Conservation (phyloP, 2,888 invertebrate genomes). For the Cecidostiba fungosa region DNA sequence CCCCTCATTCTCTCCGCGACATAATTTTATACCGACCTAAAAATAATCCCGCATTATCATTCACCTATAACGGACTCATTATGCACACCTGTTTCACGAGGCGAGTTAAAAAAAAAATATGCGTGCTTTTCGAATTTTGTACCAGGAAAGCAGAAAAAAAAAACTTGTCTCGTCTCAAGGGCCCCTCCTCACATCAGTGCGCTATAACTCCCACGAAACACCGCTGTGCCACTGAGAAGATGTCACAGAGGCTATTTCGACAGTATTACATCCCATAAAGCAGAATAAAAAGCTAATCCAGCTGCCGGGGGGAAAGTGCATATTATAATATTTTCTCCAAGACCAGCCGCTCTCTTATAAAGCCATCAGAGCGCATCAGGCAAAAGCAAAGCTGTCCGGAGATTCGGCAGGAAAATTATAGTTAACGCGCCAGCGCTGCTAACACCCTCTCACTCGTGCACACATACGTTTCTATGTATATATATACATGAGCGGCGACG, state of each 20-base stretch:
- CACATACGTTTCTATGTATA: neutral
- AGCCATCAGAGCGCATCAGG: neutral
- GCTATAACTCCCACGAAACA: neutral
- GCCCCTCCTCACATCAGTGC: neutral
- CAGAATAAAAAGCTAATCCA: neutral
- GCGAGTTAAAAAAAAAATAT: neutral
- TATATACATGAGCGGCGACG: neutral
- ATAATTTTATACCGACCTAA: constrained; percentile 51
- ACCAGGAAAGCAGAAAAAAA: neutral
- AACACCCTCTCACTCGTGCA: constrained; percentile 1
- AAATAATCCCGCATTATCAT: constrained; percentile 31
- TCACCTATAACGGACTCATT: neutral
- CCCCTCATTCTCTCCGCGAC: neutral
- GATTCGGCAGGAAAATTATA: constrained; percentile 24
- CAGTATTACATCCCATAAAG: neutral
- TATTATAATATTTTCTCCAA: neutral
- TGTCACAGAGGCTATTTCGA: neutral
- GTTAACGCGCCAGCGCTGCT: constrained; percentile 24
- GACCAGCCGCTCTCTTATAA: too few relatives aligned
- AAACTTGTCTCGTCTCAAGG: neutral
- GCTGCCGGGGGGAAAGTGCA: neutral
- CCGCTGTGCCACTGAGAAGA: neutral
- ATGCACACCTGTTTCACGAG: neutral
- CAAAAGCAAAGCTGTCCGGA: neutral
- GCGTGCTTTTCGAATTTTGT: neutral